Evolutionary conservation across 2,888 invertebrate species (phyloP).

Genomic region (Nebria salina): DNA sequence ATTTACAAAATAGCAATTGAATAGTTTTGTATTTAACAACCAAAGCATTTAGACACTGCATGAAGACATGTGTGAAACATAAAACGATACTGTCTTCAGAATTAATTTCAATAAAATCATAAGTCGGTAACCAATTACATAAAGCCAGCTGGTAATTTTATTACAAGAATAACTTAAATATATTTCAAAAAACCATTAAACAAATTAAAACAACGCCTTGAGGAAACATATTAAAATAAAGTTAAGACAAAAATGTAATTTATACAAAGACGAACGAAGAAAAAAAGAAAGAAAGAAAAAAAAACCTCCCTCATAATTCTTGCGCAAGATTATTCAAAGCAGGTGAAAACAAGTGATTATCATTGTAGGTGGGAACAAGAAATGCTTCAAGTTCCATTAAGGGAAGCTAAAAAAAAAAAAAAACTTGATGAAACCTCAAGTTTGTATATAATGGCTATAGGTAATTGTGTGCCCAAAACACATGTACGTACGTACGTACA

Average conservation of each 20-base stretch:
- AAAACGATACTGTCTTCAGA: background rate
- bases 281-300: background rate
- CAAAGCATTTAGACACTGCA: no score
- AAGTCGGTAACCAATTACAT: background rate
- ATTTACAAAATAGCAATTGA: no score
- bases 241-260: slow-evolving; percentile 43
- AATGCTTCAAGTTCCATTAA: background rate
- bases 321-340: slow-evolving; percentile 44
- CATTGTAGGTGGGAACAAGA: slow-evolving; percentile 25
- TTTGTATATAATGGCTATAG: background rate
- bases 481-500: background rate
- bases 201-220: slow-evolving; percentile 34
- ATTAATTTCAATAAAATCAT: background rate
- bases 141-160: background rate
- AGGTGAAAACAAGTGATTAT: slow-evolving; percentile 43
- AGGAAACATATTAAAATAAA: slow-evolving; percentile 41
- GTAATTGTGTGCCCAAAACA: slow-evolving; percentile 42
- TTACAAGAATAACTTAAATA: slow-evolving; percentile 5
- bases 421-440: background rate
- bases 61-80: no score
- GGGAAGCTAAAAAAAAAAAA: background rate
- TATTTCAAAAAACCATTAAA: slow-evolving; percentile 18
- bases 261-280: background rate
- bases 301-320: slow-evolving; percentile 42
- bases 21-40: no score